Evolutionary conservation across 2,113 vertebrate genomes (phyloP), one percentile per base, ranked within the genome.

Genomic region (Archilochus colubris): DNA sequence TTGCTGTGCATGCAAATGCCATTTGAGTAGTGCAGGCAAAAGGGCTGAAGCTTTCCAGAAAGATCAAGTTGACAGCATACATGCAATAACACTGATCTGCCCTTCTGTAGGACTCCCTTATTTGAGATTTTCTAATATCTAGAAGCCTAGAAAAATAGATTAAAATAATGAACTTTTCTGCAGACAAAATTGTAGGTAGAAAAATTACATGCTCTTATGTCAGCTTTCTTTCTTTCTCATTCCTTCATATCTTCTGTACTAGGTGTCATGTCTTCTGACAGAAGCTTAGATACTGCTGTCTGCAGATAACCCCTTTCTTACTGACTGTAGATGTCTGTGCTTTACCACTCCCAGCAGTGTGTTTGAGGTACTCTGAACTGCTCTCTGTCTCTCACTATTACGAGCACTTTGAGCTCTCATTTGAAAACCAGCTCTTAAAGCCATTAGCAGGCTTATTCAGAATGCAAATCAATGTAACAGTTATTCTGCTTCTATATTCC

Each of bases 21-120:
- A 30, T 72, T 89, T 43, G 44, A 14, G 5, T 33, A 23, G 66
- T 72, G 66, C 77, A 94, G 69, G 48, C 74, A 91, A 61, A 89
- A 86, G 21, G 44, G 78, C 12, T 89, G 89, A 85, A 90, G 86
- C 88, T 86, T 93, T 86, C 50, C 88, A 58, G 53, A 84, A 70
- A 89, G 69, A 61, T 87, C 53, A 78, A 70, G 77, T 21, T 94
- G 69, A 82, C 48, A 44, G 74, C 3, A 2, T 64, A 33, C 38
- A n/a, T 91, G 84, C 54, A 82, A 3, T 67, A 63, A 89, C 57
- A 70, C 53, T 72, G 57, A 75, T 63, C 69, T 92, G 38, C 77
- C 81, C 50, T 84, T 89, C 48, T 33, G 30, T 9, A 68, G 15
- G 31, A 40, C 55, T 68, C 30, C 22, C 33, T 38, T 25, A 33